Evolutionary conservation across 2,888 invertebrate species (phyloP).

Genomic region (Cryptocheilus praepositus): DNA sequence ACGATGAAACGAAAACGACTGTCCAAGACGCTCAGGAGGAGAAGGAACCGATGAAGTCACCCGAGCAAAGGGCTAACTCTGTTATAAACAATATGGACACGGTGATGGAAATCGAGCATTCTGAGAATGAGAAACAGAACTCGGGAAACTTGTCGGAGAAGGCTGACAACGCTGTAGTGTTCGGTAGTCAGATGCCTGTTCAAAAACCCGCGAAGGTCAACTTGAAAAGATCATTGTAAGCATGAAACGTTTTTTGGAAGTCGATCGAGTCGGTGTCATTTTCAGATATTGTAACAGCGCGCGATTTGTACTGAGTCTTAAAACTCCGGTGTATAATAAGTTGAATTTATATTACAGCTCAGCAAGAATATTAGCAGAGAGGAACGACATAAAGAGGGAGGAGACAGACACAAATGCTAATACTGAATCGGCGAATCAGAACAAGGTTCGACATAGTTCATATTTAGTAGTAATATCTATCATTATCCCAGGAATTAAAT

Average conservation of each 20-base stretch:
- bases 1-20: slow-evolving; percentile 45
- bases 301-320: neutral
- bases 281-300: slow-evolving; percentile 1
- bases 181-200: slow-evolving; percentile 28
- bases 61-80: slow-evolving; percentile 39
- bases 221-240: slow-evolving; percentile 73
- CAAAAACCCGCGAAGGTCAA: slow-evolving; percentile 70
- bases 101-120: slow-evolving; percentile 45
- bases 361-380: slow-evolving; percentile 57
- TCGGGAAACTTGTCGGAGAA: slow-evolving; percentile 48
- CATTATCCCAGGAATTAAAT: slow-evolving; percentile 2
- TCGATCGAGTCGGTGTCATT: too few relatives aligned
- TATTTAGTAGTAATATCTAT: neutral
- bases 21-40: slow-evolving; percentile 36
- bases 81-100: slow-evolving; percentile 39
- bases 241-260: slow-evolving; percentile 19
- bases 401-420: slow-evolving; percentile 49
- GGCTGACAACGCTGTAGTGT: slow-evolving; percentile 33
- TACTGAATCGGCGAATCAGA: slow-evolving; percentile 57
- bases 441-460: slow-evolving; percentile 56
- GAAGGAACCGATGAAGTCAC: slow-evolving; percentile 37
- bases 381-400: slow-evolving; percentile 57
- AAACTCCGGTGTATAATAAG: too few relatives aligned
- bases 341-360: slow-evolving; percentile 52
- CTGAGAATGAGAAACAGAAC: slow-evolving; percentile 48